Evolutionary conservation across 2,113 vertebrate genomes (phyloP).

Genomic region (pig (Sus scrofa)): DNA sequence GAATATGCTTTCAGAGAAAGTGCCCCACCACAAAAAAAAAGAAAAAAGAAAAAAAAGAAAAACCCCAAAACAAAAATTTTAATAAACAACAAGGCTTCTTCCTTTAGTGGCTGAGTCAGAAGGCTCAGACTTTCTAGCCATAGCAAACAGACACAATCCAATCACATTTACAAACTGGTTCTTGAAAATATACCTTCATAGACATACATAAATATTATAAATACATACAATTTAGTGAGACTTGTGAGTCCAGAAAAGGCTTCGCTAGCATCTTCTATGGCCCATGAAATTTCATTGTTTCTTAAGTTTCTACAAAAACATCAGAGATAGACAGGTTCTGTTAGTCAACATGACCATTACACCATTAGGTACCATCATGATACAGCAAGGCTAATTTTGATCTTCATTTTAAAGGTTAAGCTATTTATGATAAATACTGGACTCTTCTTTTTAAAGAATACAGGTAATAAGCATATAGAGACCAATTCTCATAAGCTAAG

Average conservation of each 20-base stretch:
- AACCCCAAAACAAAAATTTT: background rate
- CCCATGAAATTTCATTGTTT: conserved; percentile 94
- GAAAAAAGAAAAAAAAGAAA: background rate
- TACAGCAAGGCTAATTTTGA: background rate
- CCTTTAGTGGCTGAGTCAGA: background rate
- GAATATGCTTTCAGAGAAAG: conserved; percentile 32
- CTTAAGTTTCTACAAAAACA: conserved; percentile 89
- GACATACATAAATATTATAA: conserved; percentile 24
- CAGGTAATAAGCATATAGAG: conserved; percentile 36
- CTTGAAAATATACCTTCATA: background rate
- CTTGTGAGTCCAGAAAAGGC: conserved; percentile 90
- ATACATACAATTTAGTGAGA: conserved; percentile 90
- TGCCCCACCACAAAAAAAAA: background rate
- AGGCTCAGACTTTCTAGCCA: background rate
- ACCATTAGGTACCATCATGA: background rate
- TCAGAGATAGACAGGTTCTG: conserved; percentile 6
- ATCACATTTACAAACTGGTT: conserved; percentile 38
- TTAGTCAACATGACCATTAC: background rate
- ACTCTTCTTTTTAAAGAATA: conserved; percentile 44
- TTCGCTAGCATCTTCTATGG: conserved; percentile 92
- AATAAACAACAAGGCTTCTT: conserved; percentile 28
- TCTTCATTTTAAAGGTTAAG: conserved; percentile 20
- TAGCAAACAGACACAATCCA: conserved; percentile 46
- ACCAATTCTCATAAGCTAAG: conserved; percentile 59
- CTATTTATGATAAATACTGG: background rate